Evolutionary conservation across 2,113 vertebrate species (phyloP).

Genomic region (Microtus richardsoni): DNA sequence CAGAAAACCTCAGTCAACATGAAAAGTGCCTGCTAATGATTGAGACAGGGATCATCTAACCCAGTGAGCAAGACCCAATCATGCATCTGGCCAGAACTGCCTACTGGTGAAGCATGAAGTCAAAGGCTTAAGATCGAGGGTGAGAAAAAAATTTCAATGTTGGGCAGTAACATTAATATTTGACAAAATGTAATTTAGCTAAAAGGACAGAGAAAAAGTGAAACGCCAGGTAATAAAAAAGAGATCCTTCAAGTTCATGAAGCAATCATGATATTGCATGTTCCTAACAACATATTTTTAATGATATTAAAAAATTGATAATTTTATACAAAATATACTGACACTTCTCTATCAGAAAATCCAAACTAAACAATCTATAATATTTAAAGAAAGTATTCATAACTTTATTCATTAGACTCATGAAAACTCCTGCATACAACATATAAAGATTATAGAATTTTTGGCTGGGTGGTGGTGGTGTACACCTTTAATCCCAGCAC

Average conservation of each 20-base stretch:
- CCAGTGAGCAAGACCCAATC: background rate
- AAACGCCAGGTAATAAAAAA: background rate
- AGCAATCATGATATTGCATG: background rate
- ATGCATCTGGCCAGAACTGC: background rate
- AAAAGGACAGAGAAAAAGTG: slow-evolving; percentile 1
- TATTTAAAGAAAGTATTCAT: background rate
- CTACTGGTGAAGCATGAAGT: background rate
- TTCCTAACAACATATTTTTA: background rate
- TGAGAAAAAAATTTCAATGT: background rate
- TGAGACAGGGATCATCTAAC: background rate
- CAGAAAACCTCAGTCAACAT: background rate
- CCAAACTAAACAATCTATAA: background rate
- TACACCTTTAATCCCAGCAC: too few species aligned
- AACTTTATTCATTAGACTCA: background rate
- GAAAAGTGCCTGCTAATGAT: background rate
- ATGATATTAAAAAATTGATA: background rate
- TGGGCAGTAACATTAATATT: background rate
- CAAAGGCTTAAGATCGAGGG: background rate
- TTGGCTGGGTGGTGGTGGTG: too few species aligned
- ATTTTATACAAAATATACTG: background rate
- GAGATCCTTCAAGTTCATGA: background rate
- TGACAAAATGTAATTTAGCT: background rate
- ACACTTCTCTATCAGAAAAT: background rate
- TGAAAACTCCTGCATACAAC: background rate
- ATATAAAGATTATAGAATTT: background rate